phyloP scores from a whole-genome alignment of 2,888 invertebrate genomes.

The Cantharis lateralis region DNA sequence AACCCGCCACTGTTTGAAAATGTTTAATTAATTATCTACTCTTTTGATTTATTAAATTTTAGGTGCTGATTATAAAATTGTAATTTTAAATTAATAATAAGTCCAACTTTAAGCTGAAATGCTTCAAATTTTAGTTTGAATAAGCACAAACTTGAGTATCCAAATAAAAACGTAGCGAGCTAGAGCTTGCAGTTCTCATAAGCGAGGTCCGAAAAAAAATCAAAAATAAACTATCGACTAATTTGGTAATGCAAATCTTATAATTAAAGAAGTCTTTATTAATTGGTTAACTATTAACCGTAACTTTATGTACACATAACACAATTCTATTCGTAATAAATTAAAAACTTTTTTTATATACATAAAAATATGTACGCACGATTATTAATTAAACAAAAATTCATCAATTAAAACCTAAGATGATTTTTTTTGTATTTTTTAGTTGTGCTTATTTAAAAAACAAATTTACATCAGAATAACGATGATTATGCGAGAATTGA shows the following conservation, averaged over 20 bases:
- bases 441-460: constrained; percentile 2
- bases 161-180: background rate
- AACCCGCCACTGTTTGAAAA: background rate
- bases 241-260: constrained; percentile 24
- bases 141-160: background rate
- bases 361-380: background rate
- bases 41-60: background rate
- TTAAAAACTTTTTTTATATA: background rate
- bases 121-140: constrained; percentile 38
- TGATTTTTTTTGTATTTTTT: background rate
- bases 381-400: background rate
- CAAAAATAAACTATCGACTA: background rate
- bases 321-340: constrained; percentile 18
- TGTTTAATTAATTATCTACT: background rate
- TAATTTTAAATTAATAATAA: background rate
- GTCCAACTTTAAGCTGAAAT: constrained; percentile 38
- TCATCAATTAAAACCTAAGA: background rate
- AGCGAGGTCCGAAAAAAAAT: background rate
- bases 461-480: background rate
- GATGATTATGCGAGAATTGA: background rate
- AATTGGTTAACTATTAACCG: constrained; percentile 28
- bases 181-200: background rate
- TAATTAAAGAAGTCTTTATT: constrained; percentile 28
- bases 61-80: constrained; percentile 11
- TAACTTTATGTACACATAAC: constrained; percentile 26